Evolutionary conservation across 2,113 vertebrate genomes (phyloP), one percentile per base, ranked within the genome.

Genomic region (Eidolon helvum): DNA sequence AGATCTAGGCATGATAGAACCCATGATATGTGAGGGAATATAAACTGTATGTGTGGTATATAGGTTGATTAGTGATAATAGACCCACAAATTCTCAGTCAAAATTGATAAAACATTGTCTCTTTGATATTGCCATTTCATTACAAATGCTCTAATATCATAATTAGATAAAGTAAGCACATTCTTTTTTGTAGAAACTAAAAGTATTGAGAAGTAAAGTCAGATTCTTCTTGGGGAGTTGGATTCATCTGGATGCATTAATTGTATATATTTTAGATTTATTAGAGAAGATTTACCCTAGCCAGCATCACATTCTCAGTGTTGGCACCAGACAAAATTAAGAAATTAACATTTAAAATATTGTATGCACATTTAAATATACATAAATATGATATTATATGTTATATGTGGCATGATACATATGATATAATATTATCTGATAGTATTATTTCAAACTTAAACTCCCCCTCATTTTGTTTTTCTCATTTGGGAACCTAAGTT

Each of bases 91-190:
- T 85, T 86, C 65, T 94, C 18, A 84, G 59, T 85, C 55, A 65
- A 83, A 90, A 61, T 22, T 82, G 89, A 88, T 77, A 93, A 92
- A 95, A 65, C n/a, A 38, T 43, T 45, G 38, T 77, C 12, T 88
- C 19, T 83, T 85, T 92, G 38, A 72, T 92, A 77, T 74, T 96
- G 43, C 3, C 15, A 83, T 85, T 93, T 19, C 22, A 80, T 7
- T n/a, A 80, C 77, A 87, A 59, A 33, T 55, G 4, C 19, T 77
- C 21, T 88, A 55, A 85, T 91, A 43, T 65, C 53, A 87, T 75
- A 74, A 95, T 59, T 90, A 90, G 69, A 75, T 86, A 68, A 92
- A 11, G 15, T 87, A 94, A 86, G 35, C 72, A 90, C 90, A 65
- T 21, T 21, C 1, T 82, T 59, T 91, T 74, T 94, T 69, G 82